Base-by-base conservation (phyloP, 2,113 vertebrate species). In the Silurus meridionalis region DNA sequence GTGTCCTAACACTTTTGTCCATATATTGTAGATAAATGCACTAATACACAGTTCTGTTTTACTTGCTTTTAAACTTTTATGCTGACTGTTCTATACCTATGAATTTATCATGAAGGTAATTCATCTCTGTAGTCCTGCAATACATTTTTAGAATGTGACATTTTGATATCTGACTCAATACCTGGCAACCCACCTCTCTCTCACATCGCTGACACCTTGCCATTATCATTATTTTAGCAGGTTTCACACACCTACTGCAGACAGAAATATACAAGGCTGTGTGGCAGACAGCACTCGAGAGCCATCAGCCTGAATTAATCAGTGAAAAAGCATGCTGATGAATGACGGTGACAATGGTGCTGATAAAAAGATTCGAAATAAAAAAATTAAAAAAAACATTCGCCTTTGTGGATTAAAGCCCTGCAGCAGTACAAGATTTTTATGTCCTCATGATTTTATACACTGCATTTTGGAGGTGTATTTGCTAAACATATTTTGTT, bases 111-210 rank as follows among this genome's bases (percentile, higher is more conserved):
- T 67, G 69, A 82, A 83, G 53, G 50, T 80, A 63, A 13, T 8
- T 58, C 25, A 61, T n/a, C 21, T 50, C 53, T 8, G 37, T 19
- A 48, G 69, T 87, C n/a, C 80, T 69, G 64, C 85, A 13, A 46
- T 67, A 58, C 10, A 57, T 84, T 84, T 77, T 85, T 85, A 85
- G 79, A 72, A 75, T 57, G 57, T 86, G 83, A 87, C 86, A 64
- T 87, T 87, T 79, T 85, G 52, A 58, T 72, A 85, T 63, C 85
- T 89, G 88, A 87, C 64, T 86, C 83, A 87, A 89, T 87, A 87
- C 83, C 83, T 89, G 88, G 88, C 86, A 87, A 89, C 83, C 80
- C 48, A 13, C 53, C 61, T 67, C 69, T 69, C 50, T 81, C 48
- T 9, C 85, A 75, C 67, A 84, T 75, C 64, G 8, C 67, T 82